These are phyloP conservation scores for Microchrysa polita DNA, from an alignment of 2,888 invertebrate species.

Conservation along the genomic window DNA sequence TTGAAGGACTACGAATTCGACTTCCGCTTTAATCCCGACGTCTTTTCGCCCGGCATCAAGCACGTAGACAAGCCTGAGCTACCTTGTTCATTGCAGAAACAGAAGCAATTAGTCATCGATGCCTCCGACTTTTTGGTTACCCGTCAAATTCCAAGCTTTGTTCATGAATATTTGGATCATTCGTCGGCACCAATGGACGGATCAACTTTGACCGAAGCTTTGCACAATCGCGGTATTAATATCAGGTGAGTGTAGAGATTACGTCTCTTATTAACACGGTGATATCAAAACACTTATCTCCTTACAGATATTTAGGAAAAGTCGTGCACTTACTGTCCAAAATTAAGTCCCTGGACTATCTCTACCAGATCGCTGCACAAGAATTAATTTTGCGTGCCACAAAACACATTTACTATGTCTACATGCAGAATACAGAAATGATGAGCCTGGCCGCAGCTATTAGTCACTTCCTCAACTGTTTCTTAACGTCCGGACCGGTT, in stretches of 20 bases:
- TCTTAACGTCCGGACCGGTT: constrained; percentile 82
- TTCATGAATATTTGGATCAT: constrained; percentile 90
- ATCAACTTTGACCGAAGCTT: constrained; percentile 86
- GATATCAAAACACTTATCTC: background rate
- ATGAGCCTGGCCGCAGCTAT: constrained; percentile 91
- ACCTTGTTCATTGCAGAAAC: constrained; percentile 77
- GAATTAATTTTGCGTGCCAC: constrained; percentile 90
- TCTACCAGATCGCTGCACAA: constrained; percentile 88
- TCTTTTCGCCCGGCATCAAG: constrained; percentile 92
- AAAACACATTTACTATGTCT: constrained; percentile 92
- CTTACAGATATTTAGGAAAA: constrained; percentile 86
- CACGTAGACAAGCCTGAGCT: constrained; percentile 77
- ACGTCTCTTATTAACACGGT: background rate
- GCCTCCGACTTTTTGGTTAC: constrained; percentile 94
- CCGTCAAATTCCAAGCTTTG: constrained; percentile 94
- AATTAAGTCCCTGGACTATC: constrained; percentile 83
- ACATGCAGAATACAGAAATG: constrained; percentile 83
- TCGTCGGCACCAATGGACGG: constrained; percentile 96
- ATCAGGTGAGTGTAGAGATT: constrained; percentile 66
- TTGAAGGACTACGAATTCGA: constrained; percentile 96
- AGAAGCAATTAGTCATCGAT: constrained; percentile 91
- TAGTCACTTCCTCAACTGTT: constrained; percentile 96
- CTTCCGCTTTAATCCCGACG: constrained; percentile 98
- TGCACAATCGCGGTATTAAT: constrained; percentile 97
- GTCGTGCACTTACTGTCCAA: constrained; percentile 82